Evolutionary conservation across 1,140 invertebrate species (phyloP), one percentile per base, ranked within the genome.

Genomic region (Drosophila nebulosa): DNA sequence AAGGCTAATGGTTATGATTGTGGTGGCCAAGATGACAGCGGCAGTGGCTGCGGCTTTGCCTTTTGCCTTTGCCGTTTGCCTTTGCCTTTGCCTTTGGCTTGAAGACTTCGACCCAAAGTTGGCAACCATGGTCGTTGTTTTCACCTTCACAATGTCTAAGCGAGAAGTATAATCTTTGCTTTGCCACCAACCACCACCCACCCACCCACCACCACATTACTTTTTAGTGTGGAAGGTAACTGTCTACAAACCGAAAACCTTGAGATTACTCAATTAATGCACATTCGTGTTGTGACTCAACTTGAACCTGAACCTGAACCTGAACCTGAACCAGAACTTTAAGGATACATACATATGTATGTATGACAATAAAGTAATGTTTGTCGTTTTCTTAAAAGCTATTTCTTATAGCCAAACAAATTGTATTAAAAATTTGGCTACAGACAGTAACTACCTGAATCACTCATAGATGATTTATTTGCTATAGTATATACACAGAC

Each of bases 1-100:
- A 73, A 66, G 84, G 83, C 83, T 88, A 88, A 88, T 88, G 83
- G 83, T 88, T 88, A 88, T 88, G 79, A 88, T 73, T 86, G 83
- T 86, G 83, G 84, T 88, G 83, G 84, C 78, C 83, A 73, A 88
- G 78, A 72, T 89, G 84, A 78, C 78, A 83, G 83, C 76, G 78
- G 74, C 76, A 78, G 16, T 55, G 61, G 51, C 51, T n/a, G n/a
- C n/a, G n/a, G n/a, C n/a, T n/a, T n/a, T n/a, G n/a, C n/a, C n/a
- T n/a, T n/a, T n/a, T n/a, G n/a, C n/a, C n/a, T n/a, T n/a, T 68
- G 27, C 27, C 6, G 27, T 30, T 36, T 36, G 52, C n/a, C 35
- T 65, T 55, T 22, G 64, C 6, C 6, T 30, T 36, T 36, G 52
- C n/a, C 35, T 65, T 55, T 22, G 64, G 80, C 81, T 88, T 86